Evolutionary conservation across 2,113 vertebrate species (phyloP), one percentile per base, ranked within the genome.

Genomic region (Tonatia bakeri): DNA sequence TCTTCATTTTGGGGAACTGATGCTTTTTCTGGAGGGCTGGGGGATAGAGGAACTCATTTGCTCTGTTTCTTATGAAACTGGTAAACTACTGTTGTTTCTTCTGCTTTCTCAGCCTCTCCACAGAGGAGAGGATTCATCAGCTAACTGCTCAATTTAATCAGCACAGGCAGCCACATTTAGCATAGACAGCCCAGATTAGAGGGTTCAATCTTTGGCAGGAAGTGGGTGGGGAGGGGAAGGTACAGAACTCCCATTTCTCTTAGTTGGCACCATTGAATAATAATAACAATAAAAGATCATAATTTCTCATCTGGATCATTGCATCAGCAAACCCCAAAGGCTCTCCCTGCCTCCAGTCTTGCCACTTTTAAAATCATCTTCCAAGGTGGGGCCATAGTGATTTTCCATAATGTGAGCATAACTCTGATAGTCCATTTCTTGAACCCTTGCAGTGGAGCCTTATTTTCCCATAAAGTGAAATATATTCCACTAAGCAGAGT

Each of bases 1-100:
- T 96, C 96, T 97, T 98, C 97, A 96, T 97, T 98, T 97, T 98
- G 95, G 98, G 96, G 97, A 98, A 98, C 97, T 97, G 97, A 91
- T 31, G 91, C 95, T 97, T 97, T 97, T 36, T 94, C 69, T 91
- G 84, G 43, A 61, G 45, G 22, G 24, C 43, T 52, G 43, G 40
- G 4, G 36, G 19, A 52, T 26, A 88, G 93, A 95, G 95, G 81
- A 97, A 97, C 85, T 94, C 73, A 96, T 96, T 89, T 43, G 31
- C 50, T 64, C 50, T 52, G 50, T 52, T 52, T 52, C 33, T 85
- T 64, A 38, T 40, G 73, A 97, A 94, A 82, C 79, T 94, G 59
- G 28, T 81, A 33, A 87, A 43, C 95, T 96, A 89, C 59, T 89
- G 84, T 45, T 97, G 70, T 88, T 98, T 96, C 96, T 97, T 97